Conservation (phyloP, 2,113 vertebrate genomes). For the Oostethus manadensis region DNA sequence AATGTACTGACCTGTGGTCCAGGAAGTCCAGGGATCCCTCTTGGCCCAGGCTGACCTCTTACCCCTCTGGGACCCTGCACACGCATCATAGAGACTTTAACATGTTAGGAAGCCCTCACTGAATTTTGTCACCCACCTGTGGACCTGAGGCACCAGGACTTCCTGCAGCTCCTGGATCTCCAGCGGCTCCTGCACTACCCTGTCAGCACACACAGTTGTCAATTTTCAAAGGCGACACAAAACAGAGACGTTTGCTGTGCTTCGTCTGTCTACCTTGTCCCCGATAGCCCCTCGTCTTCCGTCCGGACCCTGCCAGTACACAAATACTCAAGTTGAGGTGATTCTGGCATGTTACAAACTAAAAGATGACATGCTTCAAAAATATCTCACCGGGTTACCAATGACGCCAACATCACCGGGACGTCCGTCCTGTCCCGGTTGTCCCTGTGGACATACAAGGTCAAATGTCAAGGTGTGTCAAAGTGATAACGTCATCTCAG, state of each 20-base stretch:
- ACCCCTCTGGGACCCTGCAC: constrained; percentile 53
- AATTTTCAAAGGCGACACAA: not conserved
- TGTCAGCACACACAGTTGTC: constrained; percentile 22
- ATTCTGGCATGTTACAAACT: not conserved
- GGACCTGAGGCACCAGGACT: constrained; percentile 53
- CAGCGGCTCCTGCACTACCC: constrained; percentile 49
- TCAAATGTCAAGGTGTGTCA: not conserved
- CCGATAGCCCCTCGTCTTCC: constrained; percentile 7
- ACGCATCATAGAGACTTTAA: not conserved
- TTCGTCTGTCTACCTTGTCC: not conserved
- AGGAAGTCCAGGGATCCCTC: constrained; percentile 51
- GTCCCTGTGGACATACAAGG: constrained; percentile 46
- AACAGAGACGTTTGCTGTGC: not conserved
- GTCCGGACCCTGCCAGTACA: constrained; percentile 1
- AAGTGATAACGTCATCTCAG: not conserved
- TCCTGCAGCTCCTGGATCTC: constrained; percentile 51
- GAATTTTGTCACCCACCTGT: constrained; percentile 43
- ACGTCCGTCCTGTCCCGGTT: constrained; percentile 48
- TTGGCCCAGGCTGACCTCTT: constrained; percentile 50
- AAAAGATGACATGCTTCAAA: not conserved
- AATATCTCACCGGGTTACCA: constrained; percentile 58
- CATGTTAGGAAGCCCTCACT: not conserved
- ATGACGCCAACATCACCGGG: constrained; percentile 30
- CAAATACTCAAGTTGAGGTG: not conserved
- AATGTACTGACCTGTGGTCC: constrained; percentile 50